Conservation (phyloP, 2,888 invertebrate genomes). For the Mellilla xanthometata region DNA sequence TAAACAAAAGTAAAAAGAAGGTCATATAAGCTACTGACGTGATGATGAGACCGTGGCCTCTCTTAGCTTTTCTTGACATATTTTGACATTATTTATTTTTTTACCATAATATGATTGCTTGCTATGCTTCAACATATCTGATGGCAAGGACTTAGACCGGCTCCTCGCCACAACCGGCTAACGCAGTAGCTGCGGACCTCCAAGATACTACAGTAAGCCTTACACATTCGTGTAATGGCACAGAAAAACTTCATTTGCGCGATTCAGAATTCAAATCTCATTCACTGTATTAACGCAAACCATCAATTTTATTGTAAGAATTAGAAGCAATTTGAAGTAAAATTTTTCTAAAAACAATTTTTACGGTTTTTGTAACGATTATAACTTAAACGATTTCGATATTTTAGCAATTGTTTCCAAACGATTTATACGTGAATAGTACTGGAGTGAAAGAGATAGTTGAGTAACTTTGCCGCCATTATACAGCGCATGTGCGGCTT, state of each 20-base stretch:
- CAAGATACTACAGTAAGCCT: conserved; percentile 21
- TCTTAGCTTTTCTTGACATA: conserved; percentile 76
- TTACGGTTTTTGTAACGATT: not conserved
- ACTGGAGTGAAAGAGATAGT: conserved; percentile 26
- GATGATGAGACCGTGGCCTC: conserved; percentile 72
- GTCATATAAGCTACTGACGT: conserved; percentile 77
- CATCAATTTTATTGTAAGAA: not conserved
- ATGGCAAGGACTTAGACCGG: conserved; percentile 72
- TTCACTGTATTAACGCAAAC: not conserved
- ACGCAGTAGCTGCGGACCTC: conserved; percentile 79
- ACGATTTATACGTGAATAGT: conserved; percentile 7
- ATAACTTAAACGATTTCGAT: not conserved
- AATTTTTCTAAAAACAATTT: not conserved
- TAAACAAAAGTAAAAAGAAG: no score
- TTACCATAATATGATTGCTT: conserved; percentile 72
- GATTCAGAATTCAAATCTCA: conserved; percentile 53
- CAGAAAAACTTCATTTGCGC: conserved; percentile 53
- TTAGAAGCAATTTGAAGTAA: conserved; percentile 1
- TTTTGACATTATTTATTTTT: conserved; percentile 65
- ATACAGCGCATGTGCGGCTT: conserved; percentile 15
- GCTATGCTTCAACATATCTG: conserved; percentile 67
- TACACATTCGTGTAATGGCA: conserved; percentile 32
- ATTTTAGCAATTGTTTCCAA: conserved; percentile 5
- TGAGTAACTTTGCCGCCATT: conserved; percentile 20
- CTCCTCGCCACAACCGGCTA: conserved; percentile 67